Conservation (phyloP, 2,797 vertebrate genomes). For the Gallinago solitaria region DNA sequence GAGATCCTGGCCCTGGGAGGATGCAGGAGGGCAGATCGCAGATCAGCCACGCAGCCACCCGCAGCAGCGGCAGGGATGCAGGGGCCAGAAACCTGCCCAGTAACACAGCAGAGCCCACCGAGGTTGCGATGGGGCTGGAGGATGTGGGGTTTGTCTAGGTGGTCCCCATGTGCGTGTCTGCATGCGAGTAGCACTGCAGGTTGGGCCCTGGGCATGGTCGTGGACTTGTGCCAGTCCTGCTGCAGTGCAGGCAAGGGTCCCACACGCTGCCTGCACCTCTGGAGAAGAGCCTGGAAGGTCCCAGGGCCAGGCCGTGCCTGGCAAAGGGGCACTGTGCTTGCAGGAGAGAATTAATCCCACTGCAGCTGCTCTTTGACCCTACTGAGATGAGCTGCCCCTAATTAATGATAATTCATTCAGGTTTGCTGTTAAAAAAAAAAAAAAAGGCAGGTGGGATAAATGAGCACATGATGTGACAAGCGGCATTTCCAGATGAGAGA, state of each 20-base stretch:
- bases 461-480: background rate
- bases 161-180: fast-evolving
- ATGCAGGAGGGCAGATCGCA: background rate
- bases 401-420: background rate
- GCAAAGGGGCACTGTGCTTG: background rate
- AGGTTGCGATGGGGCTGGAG: background rate
- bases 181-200: background rate
- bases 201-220: background rate
- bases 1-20: background rate
- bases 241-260: background rate
- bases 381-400: background rate
- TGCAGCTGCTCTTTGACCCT: background rate
- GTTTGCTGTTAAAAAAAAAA: background rate
- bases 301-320: background rate
- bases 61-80: background rate
- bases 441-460: background rate
- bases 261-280: fast-evolving
- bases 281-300: background rate
- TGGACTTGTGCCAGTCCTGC: background rate
- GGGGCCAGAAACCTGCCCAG: background rate
- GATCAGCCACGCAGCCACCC: background rate
- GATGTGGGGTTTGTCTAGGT: background rate
- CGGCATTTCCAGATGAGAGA: background rate
- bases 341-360: background rate
- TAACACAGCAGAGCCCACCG: background rate